phyloP scores from a whole-genome alignment of 1,140 invertebrate species.

The Pseudomyrmex pallidus region DNA sequence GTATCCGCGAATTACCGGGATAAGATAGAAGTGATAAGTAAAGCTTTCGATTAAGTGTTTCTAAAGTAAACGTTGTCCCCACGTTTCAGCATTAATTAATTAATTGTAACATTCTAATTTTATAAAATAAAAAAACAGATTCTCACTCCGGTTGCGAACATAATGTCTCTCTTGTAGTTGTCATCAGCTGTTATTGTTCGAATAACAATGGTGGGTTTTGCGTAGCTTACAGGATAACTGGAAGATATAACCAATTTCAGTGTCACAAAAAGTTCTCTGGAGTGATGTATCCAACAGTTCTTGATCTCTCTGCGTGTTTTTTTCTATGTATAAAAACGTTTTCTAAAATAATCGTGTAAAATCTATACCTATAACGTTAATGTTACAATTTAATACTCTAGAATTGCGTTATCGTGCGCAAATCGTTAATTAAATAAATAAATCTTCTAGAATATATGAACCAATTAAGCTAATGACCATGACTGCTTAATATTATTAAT shows the following conservation, averaged over 20 bases:
- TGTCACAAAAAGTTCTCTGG: constrained; percentile 4
- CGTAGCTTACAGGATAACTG: background rate
- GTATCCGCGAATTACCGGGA: background rate
- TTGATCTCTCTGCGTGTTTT: background rate
- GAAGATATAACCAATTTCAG: constrained; percentile 8
- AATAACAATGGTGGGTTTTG: background rate
- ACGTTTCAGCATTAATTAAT: background rate
- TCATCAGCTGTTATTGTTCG: constrained; percentile 50
- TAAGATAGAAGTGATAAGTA: background rate
- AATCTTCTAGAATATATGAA: constrained; percentile 12
- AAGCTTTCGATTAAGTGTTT: background rate
- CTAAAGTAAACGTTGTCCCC: background rate
- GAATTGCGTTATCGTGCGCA: too few relatives aligned
- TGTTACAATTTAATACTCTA: too few relatives aligned
- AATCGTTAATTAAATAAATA: background rate
- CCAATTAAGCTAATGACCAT: too few relatives aligned
- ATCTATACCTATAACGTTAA: too few relatives aligned
- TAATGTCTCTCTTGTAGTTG: constrained; percentile 7
- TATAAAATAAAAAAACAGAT: constrained; percentile 30
- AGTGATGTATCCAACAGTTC: background rate
- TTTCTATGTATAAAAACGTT: background rate
- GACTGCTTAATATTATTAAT: background rate
- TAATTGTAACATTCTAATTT: constrained; percentile 14
- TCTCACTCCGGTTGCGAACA: background rate
- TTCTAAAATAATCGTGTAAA: too few relatives aligned